A percentile compares a stretch with the other conserved stretches of the same genome.
Evolutionary conservation across 2,113 vertebrate genomes (phyloP).

Genomic region (Ctenodactylus gundi): DNA sequence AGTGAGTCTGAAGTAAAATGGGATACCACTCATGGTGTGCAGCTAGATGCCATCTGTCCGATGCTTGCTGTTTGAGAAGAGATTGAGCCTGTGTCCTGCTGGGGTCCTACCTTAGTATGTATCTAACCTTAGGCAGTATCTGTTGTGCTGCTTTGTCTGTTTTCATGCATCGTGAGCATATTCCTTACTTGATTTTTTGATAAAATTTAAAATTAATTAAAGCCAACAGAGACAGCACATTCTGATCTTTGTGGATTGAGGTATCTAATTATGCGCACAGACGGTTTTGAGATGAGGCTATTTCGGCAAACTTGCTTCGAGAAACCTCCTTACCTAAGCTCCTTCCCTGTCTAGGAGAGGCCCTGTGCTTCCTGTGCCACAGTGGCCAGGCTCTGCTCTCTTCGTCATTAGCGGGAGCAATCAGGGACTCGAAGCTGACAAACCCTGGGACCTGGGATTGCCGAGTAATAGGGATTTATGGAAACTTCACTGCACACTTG

Average conservation of each 20-base stretch:
- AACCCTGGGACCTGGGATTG: not conserved
- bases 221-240: not conserved
- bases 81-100: not conserved
- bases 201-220: not conserved
- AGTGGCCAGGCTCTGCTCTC: not conserved
- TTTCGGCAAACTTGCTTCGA: not conserved
- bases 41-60: not conserved
- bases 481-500: not conserved
- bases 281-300: not conserved
- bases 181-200: not conserved
- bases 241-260: not conserved
- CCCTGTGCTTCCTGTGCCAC: accelerated
- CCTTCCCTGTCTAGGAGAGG: not conserved
- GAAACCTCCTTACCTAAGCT: not conserved
- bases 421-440: not conserved
- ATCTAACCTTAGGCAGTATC: accelerated
- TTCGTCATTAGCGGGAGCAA: not conserved
- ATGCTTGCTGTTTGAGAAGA: not conserved
- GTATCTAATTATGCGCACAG: not conserved
- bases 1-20: conserved; percentile 38
- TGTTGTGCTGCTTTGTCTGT: not conserved
- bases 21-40: not conserved
- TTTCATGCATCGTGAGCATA: not conserved
- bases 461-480: not conserved
- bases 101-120: not conserved